Evolutionary conservation across 2,113 vertebrate genomes (phyloP).

Genomic region (Semnornis frantzii): DNA sequence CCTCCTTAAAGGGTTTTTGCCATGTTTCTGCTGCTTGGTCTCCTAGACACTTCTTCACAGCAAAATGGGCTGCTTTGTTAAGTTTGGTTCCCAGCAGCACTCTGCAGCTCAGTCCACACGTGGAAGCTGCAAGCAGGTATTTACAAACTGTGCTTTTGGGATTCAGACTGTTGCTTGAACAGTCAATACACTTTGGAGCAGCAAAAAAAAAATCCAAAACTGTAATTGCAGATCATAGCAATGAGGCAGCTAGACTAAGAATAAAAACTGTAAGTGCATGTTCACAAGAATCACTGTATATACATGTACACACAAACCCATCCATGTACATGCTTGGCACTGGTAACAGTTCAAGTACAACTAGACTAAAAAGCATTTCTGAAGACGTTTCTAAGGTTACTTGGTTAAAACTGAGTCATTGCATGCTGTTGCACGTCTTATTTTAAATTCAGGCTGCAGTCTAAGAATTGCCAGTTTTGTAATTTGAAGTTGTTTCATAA

Average conservation of each 20-base stretch:
- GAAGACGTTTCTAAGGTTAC: constrained; percentile 58
- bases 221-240: background rate
- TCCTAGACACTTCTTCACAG: background rate
- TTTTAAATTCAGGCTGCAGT: constrained; percentile 11
- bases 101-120: rapidly evolving
- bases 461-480: background rate
- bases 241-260: constrained; percentile 20
- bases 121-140: background rate
- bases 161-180: background rate
- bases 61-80: background rate
- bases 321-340: background rate
- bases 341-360: background rate
- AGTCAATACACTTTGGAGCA: background rate
- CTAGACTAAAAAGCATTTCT: constrained; percentile 2
- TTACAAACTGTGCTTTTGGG: background rate
- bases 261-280: background rate
- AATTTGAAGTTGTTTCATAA: constrained; percentile 11
- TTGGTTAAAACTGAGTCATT: constrained; percentile 49
- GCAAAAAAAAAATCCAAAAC: background rate
- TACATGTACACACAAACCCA: background rate
- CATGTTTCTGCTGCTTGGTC: background rate
- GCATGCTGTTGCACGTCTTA: background rate
- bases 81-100: background rate
- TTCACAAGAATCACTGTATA: background rate
- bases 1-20: background rate